A percentile compares a stretch with the other conserved stretches of the same genome.
Conservation (phyloP, 37 sponge, comb jelly and placozoan species). For the Spongilla lacustris region DNA sequence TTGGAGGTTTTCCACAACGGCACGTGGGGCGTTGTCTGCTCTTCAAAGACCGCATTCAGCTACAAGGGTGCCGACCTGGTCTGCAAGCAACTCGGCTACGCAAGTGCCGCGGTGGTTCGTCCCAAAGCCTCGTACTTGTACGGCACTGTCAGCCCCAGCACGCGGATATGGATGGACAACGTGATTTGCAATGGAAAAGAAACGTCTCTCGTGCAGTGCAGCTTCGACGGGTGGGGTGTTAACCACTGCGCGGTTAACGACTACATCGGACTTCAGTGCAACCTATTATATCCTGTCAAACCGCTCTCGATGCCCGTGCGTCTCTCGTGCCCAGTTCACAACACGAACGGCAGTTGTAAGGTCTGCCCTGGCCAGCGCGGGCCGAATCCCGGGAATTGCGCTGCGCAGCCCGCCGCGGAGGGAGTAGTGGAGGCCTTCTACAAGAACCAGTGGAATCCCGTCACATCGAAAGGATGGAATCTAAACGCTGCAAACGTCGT, state of each 20-base stretch:
- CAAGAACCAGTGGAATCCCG: slow-evolving; percentile 48
- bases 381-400: slow-evolving; percentile 29
- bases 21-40: neutral
- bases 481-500: slow-evolving; percentile 36
- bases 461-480: slow-evolving; percentile 47
- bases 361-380: slow-evolving; percentile 16
- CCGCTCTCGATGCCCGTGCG: slow-evolving; percentile 28
- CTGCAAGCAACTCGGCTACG: neutral
- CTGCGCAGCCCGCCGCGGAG: slow-evolving; percentile 12
- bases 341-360: slow-evolving; percentile 20
- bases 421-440: slow-evolving; percentile 56
- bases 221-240: neutral
- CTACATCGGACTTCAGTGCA: neutral
- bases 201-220: neutral
- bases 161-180: neutral
- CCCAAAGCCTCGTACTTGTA: neutral
- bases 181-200: neutral
- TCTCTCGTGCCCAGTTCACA: slow-evolving; percentile 44
- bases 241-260: neutral
- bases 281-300: neutral
- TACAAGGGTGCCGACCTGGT: neutral
- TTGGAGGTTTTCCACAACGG: neutral
- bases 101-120: neutral
- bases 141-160: neutral
- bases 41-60: neutral